Evolutionary conservation across 2,888 invertebrate species (phyloP), one percentile per base, ranked within the genome.

Genomic region (Amaurobius ferox): DNA sequence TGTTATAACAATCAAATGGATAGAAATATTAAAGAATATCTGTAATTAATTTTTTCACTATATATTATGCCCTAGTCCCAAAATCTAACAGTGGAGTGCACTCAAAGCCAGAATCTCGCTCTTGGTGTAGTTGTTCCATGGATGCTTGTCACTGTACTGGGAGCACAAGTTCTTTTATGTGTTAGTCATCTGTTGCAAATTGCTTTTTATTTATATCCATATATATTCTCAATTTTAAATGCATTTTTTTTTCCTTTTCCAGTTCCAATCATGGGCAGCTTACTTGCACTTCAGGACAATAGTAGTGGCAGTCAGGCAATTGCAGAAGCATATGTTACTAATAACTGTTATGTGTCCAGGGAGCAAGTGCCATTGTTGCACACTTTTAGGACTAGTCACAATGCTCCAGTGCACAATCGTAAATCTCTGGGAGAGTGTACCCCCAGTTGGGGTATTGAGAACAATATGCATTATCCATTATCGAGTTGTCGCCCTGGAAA

Each of bases 301-400:
- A 29, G 16, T 9, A 67, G 23, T 29, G 32, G 19, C 7, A 74
- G 68, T 40, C 55, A 80, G 13, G 32, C 48, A 23, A 30, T 70
- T 19, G 44, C 32, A 30, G 76, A 68, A 68, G 40, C 76, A 11
- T 70, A 70, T 64, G 48, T 32, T 30, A 62, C 76, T 29, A 62
- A 67, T 29, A 68, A 55, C 23, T 35, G 16, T 30, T 73, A 48
- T 19, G 32, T 72, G 44, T 76, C 32, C 1, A 72, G 72, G 35
- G 86, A 86, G 64, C 86, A 79, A 35, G 74, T 79, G 5, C 86
- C 86, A 16, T 39, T 86, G 5, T 23, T 55, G 55, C 55, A 55
- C 16, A 66, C 83, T 1, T 83, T 83, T 44, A 76, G 81, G 40
- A 76, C 74, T 70, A 68, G 74, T 76, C 70, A 61, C 19, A 62